Evolutionary conservation across 2,113 vertebrate genomes (phyloP), one percentile per base, ranked within the genome.

Genomic region (Xiphophorus couchianus): DNA sequence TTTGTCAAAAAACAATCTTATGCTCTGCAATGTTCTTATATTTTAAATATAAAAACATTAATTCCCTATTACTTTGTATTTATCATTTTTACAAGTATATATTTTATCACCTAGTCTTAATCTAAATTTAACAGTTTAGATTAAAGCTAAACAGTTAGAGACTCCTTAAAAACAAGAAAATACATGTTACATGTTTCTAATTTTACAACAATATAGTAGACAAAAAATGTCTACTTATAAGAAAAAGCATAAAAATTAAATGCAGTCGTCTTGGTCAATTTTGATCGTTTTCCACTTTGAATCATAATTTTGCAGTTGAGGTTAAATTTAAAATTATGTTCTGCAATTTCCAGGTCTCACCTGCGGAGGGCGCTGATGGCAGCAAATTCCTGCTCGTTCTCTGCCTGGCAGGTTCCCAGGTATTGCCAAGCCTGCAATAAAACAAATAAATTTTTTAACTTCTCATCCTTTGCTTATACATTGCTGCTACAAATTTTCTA

Each of bases 311-410:
- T 54, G 42, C 42, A 14, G 25, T 6, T 35, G 54, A 19, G 3
- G 31, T 35, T 3, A 62, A 51, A 30, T 30, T 17, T 1, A 7
- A 8, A 31, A 2, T 3, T 1, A 3, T 1, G 61, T 35, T 63
- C 63, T 60, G 15, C 73, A 54, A 31, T 83, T 84, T 39, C 35
- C 28, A 30, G 27, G 31, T 92, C 94, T 94, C 78, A 99, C 98
- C 93, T 97, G 88, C 96, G 95, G 89, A 99, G 96, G 13, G 98
- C 98, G 1, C 97, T 99, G 94, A 99, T 99, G 2, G 98, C 98
- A 33, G 97, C 93, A 69, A 98, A 96, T 75, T 99, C 98, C 75
- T 99, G 98, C 25, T 99, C 98, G 0, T 99, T 99, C 92, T 99
- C 98, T 44, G 98, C 98, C 90, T 99, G 98, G 35, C 97, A 98